Conservation (phyloP, 1,140 invertebrate species). For the Lordiphosa stackelbergi region DNA sequence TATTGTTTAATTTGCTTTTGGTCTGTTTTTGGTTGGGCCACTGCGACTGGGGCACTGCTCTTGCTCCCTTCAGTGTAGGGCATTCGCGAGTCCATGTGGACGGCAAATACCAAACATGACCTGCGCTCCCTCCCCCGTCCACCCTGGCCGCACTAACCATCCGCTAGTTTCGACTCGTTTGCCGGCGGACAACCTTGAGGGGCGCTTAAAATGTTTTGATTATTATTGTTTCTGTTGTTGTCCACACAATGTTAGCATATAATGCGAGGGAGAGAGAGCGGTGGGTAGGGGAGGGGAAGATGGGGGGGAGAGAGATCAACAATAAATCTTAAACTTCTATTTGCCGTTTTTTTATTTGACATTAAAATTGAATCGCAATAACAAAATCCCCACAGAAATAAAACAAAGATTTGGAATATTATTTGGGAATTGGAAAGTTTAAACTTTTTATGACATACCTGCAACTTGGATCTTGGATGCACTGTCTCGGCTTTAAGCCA, state of each 20-base stretch:
- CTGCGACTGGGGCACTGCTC: neutral
- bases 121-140: neutral
- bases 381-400: too few species aligned
- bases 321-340: too few species aligned
- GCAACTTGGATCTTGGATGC: too few species aligned
- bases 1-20: constrained; percentile 59
- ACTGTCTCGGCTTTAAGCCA: too few species aligned
- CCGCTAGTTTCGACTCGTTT: constrained; percentile 20
- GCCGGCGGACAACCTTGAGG: constrained; percentile 53
- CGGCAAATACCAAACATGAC: constrained; percentile 2
- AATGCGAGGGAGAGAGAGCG: neutral
- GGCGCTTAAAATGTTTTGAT: constrained; percentile 73
- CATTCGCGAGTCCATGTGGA: constrained; percentile 18
- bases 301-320: neutral
- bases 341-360: too few species aligned
- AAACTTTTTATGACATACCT: too few species aligned
- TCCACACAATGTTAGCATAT: constrained; percentile 3
- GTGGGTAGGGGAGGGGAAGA: neutral
- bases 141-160: constrained; percentile 14
- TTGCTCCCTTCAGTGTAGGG: constrained; percentile 23
- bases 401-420: too few species aligned
- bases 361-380: too few species aligned
- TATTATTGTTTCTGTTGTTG: constrained; percentile 43
- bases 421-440: too few species aligned
- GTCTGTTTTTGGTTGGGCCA: constrained; percentile 5